phyloP scores from a whole-genome alignment of 2,113 vertebrate genomes.

The Psittacara wagleri region DNA sequence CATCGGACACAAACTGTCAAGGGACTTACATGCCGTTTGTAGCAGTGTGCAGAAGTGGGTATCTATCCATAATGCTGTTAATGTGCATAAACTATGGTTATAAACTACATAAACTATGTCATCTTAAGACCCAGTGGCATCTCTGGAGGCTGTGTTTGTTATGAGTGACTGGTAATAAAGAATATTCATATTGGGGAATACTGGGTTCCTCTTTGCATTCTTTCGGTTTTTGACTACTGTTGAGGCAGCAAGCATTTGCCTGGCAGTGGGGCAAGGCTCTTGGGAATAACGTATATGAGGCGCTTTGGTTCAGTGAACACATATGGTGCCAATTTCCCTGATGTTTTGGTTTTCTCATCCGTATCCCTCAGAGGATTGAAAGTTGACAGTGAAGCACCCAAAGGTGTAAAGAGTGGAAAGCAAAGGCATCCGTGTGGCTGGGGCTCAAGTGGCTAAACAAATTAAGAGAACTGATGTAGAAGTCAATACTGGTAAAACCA shows the following conservation, averaged over 20 bases:
- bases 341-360: background rate
- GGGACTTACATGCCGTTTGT: background rate
- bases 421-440: background rate
- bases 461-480: background rate
- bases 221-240: background rate
- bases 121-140: background rate
- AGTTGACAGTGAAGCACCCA: background rate
- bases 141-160: background rate
- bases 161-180: background rate
- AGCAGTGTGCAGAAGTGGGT: background rate
- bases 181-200: background rate
- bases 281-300: background rate
- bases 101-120: background rate
- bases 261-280: background rate
- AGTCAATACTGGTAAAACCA: background rate
- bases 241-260: background rate
- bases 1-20: background rate
- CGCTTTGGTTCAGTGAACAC: background rate
- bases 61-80: background rate
- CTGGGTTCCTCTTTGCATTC: background rate
- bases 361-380: background rate
- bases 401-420: background rate
- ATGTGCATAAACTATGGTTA: background rate
- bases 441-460: background rate
- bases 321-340: background rate